Evolutionary conservation across 2,888 invertebrate species (phyloP), one percentile per base, ranked within the genome.

Genomic region (Dolichopus griseipennis): DNA sequence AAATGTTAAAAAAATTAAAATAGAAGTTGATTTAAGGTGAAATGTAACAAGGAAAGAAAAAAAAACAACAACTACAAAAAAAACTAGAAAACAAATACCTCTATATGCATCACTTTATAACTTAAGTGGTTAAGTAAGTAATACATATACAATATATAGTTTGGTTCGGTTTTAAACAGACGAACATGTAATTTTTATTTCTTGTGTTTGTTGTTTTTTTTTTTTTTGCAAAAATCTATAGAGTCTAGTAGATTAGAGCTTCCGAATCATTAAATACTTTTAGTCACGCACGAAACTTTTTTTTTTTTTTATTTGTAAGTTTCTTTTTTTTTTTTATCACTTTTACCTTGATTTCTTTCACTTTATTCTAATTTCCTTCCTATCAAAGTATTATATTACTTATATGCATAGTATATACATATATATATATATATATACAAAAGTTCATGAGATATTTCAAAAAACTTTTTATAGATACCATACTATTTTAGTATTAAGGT

Each of bases 281-380:
- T 37, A 65, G 68, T 69, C 68, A 69, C 68, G 68, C 66, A 69
- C 66, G 20, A 67, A 69, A 67, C 64, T 66, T 37, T 37, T 10
- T 37, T 37, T 10, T 37, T 37, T 10, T 37, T 34, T 7, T 34
- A 34, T 7, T 43, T 43, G 10, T 37, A n/a, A 18, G 52, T 52
- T 52, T 52, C 15, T 52, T 52, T n/a, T 43, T 43, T 43, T 37
- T 15, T 52, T 52, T 52, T 52, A 52, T 15, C 6, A 52, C n/a
- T 52, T 69, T 65, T 65, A 69, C 66, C 67, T 65, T 66, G 68
- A 69, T 65, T 69, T 41, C 10, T 21, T 64, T 64, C 34, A 33
- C n/a, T 33, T 34, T 34, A 33, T 63, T 27, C 27, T 63, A 22
- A 63, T 63, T 12, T 63, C 63, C 63, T 63, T 22, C 27, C 63